Percentiles rank a stretch among this genome's conserved stretches.
phyloP scores from a whole-genome alignment of 2,113 vertebrate genomes.

The Psilopsiagon aymara region DNA sequence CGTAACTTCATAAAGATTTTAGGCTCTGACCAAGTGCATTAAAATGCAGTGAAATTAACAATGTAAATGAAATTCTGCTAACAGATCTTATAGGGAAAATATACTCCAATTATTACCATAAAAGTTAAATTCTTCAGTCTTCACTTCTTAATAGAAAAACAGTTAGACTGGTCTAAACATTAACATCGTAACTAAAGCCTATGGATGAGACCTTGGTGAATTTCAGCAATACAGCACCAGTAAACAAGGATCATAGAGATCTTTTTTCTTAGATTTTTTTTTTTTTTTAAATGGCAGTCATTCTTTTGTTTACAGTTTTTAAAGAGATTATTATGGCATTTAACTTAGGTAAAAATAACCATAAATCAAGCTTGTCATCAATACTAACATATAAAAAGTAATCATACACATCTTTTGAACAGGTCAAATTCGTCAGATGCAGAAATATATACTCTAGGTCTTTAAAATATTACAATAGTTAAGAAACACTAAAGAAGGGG shows the following conservation, averaged over 20 bases:
- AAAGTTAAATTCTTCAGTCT: background rate
- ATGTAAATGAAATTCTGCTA: background rate
- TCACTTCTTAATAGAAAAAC: background rate
- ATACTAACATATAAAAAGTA: background rate
- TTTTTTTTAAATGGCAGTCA: background rate
- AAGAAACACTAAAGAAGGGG: background rate
- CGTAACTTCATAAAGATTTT: background rate
- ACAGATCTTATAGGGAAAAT: background rate
- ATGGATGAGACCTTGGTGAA: background rate
- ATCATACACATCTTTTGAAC: background rate
- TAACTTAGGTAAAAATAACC: conserved; percentile 12
- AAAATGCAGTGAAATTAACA: background rate
- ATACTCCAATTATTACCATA: background rate
- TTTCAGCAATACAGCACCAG: background rate
- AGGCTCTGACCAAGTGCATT: background rate
- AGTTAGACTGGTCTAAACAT: background rate
- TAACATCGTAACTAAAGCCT: background rate
- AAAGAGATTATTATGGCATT: conserved; percentile 25
- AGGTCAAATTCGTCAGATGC: conserved; percentile 30
- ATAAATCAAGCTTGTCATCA: background rate
- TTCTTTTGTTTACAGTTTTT: background rate
- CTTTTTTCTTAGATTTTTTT: background rate
- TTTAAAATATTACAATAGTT: background rate
- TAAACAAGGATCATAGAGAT: background rate
- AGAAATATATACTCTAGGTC: background rate